Evolutionary conservation across 1,140 invertebrate species (phyloP).

Genomic region (Drosophila carrolli): DNA sequence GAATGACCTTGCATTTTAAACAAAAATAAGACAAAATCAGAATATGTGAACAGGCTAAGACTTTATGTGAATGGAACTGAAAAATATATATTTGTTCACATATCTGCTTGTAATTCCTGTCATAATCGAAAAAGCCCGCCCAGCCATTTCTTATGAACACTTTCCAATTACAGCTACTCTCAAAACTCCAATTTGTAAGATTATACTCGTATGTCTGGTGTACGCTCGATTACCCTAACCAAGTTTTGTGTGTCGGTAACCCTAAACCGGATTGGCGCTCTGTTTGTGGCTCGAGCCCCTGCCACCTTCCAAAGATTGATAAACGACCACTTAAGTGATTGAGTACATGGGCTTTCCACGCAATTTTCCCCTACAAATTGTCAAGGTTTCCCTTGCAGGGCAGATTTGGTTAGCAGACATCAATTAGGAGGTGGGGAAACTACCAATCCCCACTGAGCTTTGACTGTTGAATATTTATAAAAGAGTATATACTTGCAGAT

Average conservation of each 20-base stretch:
- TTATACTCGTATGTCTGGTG: constrained; percentile 20
- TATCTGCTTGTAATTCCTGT: not conserved
- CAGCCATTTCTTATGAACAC: constrained; percentile 5
- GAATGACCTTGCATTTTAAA: no score
- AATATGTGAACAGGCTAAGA: no score
- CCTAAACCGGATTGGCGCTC: constrained; percentile 24
- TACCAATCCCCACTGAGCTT: constrained; percentile 21
- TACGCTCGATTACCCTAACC: constrained; percentile 29
- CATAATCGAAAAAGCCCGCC: not conserved
- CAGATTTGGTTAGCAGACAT: constrained; percentile 50
- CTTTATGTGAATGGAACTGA: not conserved
- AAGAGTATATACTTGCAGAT: constrained; percentile 27
- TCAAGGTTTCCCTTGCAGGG: constrained; percentile 14
- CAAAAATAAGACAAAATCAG: no score
- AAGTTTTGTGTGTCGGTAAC: constrained; percentile 25
- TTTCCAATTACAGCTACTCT: constrained; percentile 25
- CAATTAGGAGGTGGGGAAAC: constrained; percentile 52
- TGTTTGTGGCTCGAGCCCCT: constrained; percentile 18
- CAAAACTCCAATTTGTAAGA: constrained; percentile 35
- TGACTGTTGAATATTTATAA: constrained; percentile 70
- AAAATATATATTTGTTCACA: not conserved
- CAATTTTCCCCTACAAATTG: constrained; percentile 50
- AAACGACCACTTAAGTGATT: constrained; percentile 67
- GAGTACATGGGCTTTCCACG: constrained; percentile 54
- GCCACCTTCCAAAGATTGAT: constrained; percentile 36